Conservation (phyloP, 2,113 vertebrate species). For the Ceratotherium simum region DNA sequence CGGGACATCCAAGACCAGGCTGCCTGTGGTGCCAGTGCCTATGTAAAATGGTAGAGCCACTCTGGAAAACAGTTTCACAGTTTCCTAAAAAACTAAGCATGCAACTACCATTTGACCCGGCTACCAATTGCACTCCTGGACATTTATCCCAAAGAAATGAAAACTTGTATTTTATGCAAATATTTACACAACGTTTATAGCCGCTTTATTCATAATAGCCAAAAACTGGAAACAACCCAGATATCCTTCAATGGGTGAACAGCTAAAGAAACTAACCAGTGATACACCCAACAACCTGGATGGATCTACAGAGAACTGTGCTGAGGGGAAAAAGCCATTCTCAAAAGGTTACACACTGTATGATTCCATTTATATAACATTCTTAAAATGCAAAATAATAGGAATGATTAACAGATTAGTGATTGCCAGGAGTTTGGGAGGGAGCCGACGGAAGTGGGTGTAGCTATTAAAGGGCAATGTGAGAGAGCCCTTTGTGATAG, state of each 20-base stretch:
- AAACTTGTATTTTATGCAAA: not conserved
- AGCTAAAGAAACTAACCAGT: not conserved
- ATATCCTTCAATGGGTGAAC: not conserved
- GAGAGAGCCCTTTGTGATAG: not conserved
- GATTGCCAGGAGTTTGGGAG: not conserved
- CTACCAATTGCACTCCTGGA: not conserved
- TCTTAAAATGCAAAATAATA: not conserved
- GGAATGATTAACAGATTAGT: not conserved
- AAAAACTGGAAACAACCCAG: not conserved
- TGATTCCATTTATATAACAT: not conserved
- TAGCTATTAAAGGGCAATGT: not conserved
- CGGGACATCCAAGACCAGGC: too few species aligned
- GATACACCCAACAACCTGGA: not conserved
- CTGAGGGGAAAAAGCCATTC: not conserved
- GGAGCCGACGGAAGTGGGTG: not conserved
- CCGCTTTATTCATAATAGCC: not conserved
- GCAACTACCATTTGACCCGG: not conserved
- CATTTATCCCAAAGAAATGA: not conserved
- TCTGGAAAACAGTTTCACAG: not conserved
- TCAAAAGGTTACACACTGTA: not conserved
- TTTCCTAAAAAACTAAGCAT: not conserved
- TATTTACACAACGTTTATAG: not conserved
- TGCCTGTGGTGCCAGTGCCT: not conserved
- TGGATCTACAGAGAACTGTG: not conserved
- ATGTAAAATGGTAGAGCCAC: not conserved